These are phyloP conservation scores for Yoshiicerus persimilis DNA, from an alignment of 1,140 invertebrate species.

Conservation along the genomic window DNA sequence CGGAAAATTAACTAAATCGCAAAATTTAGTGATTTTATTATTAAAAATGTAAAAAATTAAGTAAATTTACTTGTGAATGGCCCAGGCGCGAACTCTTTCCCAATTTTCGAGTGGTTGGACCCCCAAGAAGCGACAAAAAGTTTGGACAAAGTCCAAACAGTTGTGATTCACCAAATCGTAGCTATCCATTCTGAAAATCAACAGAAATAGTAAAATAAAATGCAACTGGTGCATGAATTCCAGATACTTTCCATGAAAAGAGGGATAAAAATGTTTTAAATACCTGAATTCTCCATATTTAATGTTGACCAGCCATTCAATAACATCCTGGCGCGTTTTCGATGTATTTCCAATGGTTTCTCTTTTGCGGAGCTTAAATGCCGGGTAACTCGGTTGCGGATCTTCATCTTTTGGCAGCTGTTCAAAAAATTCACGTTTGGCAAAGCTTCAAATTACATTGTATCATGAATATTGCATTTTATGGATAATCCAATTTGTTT, in stretches of 20 bases:
- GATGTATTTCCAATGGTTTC: slow-evolving; percentile 4
- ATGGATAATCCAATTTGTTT: not conserved
- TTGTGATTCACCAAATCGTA: not conserved
- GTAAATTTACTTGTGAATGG: not conserved
- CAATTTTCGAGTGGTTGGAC: not conserved
- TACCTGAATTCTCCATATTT: slow-evolving; percentile 20
- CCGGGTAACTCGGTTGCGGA: slow-evolving; percentile 25
- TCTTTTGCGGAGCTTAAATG: slow-evolving; percentile 16
- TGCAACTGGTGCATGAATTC: not conserved
- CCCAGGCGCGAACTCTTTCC: not conserved
- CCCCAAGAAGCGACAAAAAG: not conserved
- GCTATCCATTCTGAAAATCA: not conserved
- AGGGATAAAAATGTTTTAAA: not conserved
- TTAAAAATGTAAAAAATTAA: not conserved
- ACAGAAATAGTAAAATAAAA: not conserved
- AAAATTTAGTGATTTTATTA: not conserved
- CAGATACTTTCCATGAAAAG: too few species aligned
- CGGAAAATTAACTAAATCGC: not conserved
- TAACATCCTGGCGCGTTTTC: slow-evolving; percentile 20
- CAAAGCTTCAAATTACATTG: too few species aligned
- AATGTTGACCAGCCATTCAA: slow-evolving; percentile 25
- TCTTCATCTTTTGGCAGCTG: not conserved
- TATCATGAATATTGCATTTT: not conserved
- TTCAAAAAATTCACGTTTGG: not conserved
- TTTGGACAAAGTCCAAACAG: not conserved